Base-by-base conservation (phyloP, 1,140 invertebrate genomes). In the Macrotrachela quadricornifera region DNA sequence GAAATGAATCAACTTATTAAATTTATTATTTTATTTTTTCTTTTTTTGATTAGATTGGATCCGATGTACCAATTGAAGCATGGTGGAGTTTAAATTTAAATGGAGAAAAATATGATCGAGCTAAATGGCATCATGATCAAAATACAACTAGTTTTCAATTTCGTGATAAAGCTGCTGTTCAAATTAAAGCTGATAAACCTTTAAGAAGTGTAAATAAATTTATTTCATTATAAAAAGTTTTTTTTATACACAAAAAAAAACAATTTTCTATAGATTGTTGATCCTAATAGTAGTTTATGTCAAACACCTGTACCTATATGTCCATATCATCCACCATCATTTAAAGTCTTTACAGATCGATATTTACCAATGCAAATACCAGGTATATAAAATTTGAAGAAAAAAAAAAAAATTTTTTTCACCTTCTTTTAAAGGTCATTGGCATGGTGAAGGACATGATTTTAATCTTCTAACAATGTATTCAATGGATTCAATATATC, bases 321-420 rank as follows among this genome's bases (percentile, higher is more conserved):
- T 36, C 13, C 44, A 14, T 53, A 40, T 37, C 30, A 47, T 36
- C 51, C 51, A 14, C 10, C 14, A 42, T 21, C 17, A 14, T 53
- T 40, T 48, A 53, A 53, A 38, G 14, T 53, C 14, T 53, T 53
- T 40, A 36, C 44, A 47, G 45, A 53, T 36, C 51, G 46, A 21
- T 42, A 46, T 15, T 36, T 53, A 16, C 51, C 51, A 9, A 53
- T 53, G 51, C 51, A 53, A 53, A 36, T 53, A 10, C 51, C 51
- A 30, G 51, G 42, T 18, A 44, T n/a, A n/a, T n/a, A n/a, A n/a
- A n/a, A n/a, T n/a, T n/a, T n/a, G n/a, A n/a, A 44, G 9, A 44
- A 44, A 18, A 9, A n/a, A 44, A 44, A 15, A 4, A 44, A 2
- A 44, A 44, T 18, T 44, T 44, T 44, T 6, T n/a, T 44, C 42